phyloP scores from a whole-genome alignment of 2,888 invertebrate species.

The Erebia palarica region DNA sequence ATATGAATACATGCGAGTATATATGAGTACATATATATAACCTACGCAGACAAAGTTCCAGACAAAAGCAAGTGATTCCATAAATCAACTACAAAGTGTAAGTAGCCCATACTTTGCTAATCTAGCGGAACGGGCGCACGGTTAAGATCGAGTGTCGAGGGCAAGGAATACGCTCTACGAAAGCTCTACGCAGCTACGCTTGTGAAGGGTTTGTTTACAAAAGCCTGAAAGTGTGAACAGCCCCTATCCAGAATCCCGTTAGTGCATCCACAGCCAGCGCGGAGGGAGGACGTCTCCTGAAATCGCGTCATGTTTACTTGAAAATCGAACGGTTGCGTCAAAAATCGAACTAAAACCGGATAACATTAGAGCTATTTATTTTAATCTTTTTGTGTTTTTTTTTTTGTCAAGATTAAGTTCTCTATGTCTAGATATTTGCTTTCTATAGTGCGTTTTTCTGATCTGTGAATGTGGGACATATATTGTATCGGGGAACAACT shows the following conservation, averaged over 20 bases:
- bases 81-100: not conserved
- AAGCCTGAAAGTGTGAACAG: conserved; percentile 30
- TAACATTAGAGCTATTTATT: conserved; percentile 24
- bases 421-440: not conserved
- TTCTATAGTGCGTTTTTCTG: not conserved
- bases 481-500: conserved; percentile 12
- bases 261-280: conserved; percentile 32
- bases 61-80: too few species aligned
- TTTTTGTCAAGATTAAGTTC: not conserved
- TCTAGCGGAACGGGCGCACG: not conserved
- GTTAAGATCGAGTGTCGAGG: not conserved
- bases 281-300: conserved; percentile 28
- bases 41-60: too few species aligned
- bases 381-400: conserved; percentile 1
- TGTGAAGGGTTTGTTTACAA: conserved; percentile 36
- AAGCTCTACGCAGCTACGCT: conserved; percentile 1
- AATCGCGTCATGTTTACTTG: conserved; percentile 23
- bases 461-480: conserved; percentile 6
- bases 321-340: conserved; percentile 20
- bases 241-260: conserved; percentile 30
- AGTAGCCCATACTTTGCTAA: not conserved
- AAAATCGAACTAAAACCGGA: conserved; percentile 12
- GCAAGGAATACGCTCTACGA: conserved; percentile 3
- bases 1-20: too few species aligned
- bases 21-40: too few species aligned